Evolutionary conservation across 2,113 vertebrate genomes (phyloP), one percentile per base, ranked within the genome.

Genomic region (Plectropomus leopardus): DNA sequence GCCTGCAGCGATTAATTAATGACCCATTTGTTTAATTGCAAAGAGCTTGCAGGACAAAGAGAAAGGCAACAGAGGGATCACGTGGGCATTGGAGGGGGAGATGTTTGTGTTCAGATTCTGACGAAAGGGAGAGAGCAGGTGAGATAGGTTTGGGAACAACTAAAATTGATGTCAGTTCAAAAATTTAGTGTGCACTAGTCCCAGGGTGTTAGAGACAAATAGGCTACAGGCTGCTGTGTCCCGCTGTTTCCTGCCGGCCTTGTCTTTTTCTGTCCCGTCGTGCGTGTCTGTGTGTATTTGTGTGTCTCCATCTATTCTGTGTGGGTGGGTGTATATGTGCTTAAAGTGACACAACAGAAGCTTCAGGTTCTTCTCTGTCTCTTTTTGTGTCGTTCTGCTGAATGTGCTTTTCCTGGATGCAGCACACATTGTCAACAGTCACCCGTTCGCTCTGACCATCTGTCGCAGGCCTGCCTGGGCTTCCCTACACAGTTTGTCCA

Each of bases 11-110:
- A 83, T 85, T 94, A 92, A 93, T 93, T 93, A 93, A 93, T 93
- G 92, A 92, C 70, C 91, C 87, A 90, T 94, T 94, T 93, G 91
- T 75, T 87, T 93, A 93, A 94, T 93, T 93, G 92, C 88, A 86
- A 68, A 73, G 84, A 73, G 80, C 72, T 67, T 59, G 78, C 80
- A 84, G 84, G 87, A 89, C 81, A 81, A 78, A 90, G 69, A 67
- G 64, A 54, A 77, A 77, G 45, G 70, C 50, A 45, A 53, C 81
- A 28, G 82, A 82, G 76, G 66, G 66, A 45, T 65, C 67, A 26
- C 13, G 32, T 59, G 64, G 60, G 70, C 60, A 59, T 26, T 17
- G 23, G 17, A 44, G 66, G 13, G 50, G 57, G 10, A 10, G 58
- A 76, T 58, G 82, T 80, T 75, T 80, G 40, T 80, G 55, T 74